Percentiles rank a stretch among this genome's conserved stretches.
These are phyloP conservation scores for Rhyacophila evoluta DNA, from an alignment of 2,888 invertebrate species.

Conservation along the genomic window DNA sequence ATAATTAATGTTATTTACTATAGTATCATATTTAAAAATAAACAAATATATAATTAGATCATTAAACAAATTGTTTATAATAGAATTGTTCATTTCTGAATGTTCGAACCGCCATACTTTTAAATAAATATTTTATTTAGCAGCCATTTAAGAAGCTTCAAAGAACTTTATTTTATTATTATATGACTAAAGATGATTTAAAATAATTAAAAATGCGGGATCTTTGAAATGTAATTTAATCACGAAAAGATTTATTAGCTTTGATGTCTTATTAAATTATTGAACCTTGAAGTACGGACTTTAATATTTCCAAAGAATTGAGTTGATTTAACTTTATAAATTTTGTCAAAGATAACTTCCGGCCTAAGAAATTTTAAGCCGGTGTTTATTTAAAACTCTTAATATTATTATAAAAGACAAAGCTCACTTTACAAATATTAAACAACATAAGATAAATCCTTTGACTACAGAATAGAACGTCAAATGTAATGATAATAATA, in stretches of 20 bases:
- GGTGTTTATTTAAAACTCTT: not conserved
- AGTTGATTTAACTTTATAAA: not conserved
- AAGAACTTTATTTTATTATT: not conserved
- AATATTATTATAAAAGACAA: not conserved
- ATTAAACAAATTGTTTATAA: too few species aligned
- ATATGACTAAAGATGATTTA: too few species aligned
- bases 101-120: too few species aligned
- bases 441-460: too few species aligned
- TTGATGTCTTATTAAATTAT: slow-evolving; percentile 2
- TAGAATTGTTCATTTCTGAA: too few species aligned
- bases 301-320: not conserved
- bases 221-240: not conserved
- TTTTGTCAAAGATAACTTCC: not conserved
- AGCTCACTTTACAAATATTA: not conserved
- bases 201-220: not conserved
- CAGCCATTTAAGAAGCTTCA: not conserved
- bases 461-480: too few species aligned
- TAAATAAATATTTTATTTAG: too few species aligned
- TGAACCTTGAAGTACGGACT: not conserved
- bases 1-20: too few species aligned
- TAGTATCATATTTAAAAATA: too few species aligned
- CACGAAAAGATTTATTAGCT: not conserved
- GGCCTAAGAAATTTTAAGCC: not conserved
- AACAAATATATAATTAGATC: too few species aligned
- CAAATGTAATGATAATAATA: too few species aligned